Evolutionary conservation across 2,113 vertebrate genomes (phyloP), one percentile per base, ranked within the genome.

Genomic region (Odocoileus hemionus): DNA sequence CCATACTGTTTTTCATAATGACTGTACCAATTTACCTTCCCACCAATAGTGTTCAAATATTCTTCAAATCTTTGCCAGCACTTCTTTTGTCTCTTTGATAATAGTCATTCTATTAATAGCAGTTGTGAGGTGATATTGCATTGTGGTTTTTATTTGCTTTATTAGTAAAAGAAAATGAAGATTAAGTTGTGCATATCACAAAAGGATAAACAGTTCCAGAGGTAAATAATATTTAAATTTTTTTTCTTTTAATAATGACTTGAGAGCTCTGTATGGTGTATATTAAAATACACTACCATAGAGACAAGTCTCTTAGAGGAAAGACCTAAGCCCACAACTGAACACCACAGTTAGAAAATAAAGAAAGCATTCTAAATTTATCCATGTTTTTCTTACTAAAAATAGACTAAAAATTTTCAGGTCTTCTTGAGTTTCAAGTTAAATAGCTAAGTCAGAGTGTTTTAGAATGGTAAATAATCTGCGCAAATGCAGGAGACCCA

Each of bases 401-500:
- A 39, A 70, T 92, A 50, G 45, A 61, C n/a, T 16, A 86, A 26
- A 3, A 36, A 13, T 95, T 47, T 58, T 28, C n/a, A 82, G 54
- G 13, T 45, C 19, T 89, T 33, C 25, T 52, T 5, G 67, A 23
- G 7, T 90, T 76, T 33, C 78, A 95, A 0, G 2, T 82, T 89
- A 50, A 5, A 74, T 7, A 50, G 6, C 1, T 2, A 87, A 61
- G 30, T 47, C 61, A 7, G 3, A 86, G 4, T 23, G 1, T 10
- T 70, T 82, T 82, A 25, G 86, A 86, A 39, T 70, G n/a, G n/a
- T 70, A 23, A 70, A 39, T n/a, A 70, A 70, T 70, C 67, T 70
- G 19, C 0, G 0, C 67, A 70, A 70, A 70, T 70, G n/a, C 67
- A 39, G n/a, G 10, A 39, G n/a, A 36, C n/a, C n/a, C 2, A 0